phyloP scores from a whole-genome alignment of 2,113 vertebrate species.

The Amia ocellicauda region DNA sequence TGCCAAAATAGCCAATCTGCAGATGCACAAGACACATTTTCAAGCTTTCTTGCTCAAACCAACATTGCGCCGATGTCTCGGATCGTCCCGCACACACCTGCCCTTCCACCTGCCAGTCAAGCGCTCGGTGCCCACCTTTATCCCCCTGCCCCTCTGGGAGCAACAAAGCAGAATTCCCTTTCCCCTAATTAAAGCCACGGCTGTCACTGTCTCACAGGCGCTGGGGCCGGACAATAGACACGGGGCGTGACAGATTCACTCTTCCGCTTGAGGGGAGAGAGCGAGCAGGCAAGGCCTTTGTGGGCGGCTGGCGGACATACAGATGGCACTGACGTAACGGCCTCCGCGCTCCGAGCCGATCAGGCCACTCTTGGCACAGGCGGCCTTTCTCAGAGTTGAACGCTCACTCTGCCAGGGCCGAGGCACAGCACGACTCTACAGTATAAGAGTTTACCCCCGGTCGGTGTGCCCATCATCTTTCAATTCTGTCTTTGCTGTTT shows the following conservation, averaged over 20 bases:
- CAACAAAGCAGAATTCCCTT: conserved; percentile 21
- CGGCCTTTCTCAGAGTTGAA: conserved; percentile 36
- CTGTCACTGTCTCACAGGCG: conserved; percentile 37
- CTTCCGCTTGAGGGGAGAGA: conserved; percentile 36
- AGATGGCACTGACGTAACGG: conserved; percentile 35
- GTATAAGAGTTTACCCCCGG: no score
- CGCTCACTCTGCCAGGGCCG: background rate
- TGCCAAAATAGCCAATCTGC: no score
- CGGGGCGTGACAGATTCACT: conserved; percentile 40
- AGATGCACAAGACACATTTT: no score
- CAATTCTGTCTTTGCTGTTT: no score
- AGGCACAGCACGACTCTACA: no score
- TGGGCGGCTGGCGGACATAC: conserved; percentile 36
- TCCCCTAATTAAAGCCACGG: conserved; percentile 35
- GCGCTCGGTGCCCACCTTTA: conserved; percentile 27
- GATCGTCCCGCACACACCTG: conserved; percentile 29
- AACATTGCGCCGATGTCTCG: no score
- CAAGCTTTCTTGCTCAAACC: no score
- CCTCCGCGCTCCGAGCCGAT: conserved; percentile 13
- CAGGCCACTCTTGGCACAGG: conserved; percentile 16
- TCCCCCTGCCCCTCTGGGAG: conserved; percentile 25
- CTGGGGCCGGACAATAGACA: conserved; percentile 37
- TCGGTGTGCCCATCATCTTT: no score
- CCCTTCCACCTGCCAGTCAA: conserved; percentile 39
- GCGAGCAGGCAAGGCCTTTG: conserved; percentile 27